Conservation (phyloP, 2,797 vertebrate genomes). For the Propithecus deckenii region DNA sequence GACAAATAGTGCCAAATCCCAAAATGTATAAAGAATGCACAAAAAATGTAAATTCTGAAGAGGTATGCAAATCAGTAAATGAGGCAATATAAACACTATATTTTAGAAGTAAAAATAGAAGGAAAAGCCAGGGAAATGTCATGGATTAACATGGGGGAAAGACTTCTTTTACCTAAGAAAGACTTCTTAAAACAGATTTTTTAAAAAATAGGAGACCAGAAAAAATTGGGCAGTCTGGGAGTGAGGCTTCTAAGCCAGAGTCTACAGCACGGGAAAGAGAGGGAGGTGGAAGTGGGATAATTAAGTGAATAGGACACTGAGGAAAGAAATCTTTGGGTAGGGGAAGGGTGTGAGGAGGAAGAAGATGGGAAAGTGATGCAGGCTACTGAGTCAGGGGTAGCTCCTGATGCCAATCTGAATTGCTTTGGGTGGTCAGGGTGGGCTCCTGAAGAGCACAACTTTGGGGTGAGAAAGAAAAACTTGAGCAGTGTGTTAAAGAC, state of each 20-base stretch:
- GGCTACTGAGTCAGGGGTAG: not conserved
- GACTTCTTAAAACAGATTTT: not conserved
- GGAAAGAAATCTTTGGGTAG: not conserved
- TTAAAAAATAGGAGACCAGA: not conserved
- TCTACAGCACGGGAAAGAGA: not conserved
- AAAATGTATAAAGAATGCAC: not conserved
- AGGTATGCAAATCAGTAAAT: not conserved
- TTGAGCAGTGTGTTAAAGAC: not conserved
- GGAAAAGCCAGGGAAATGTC: not conserved
- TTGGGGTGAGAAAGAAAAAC: not conserved
- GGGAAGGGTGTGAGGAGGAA: not conserved
- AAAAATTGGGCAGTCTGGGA: not conserved
- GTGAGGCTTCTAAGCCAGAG: not conserved
- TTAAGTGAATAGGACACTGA: not conserved
- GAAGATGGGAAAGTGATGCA: not conserved
- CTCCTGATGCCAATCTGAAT: not conserved
- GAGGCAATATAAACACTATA: not conserved
- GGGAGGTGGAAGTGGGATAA: not conserved
- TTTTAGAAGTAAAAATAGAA: not conserved
- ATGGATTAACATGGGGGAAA: not conserved
- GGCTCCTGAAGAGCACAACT: not conserved
- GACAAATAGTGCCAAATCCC: not conserved
- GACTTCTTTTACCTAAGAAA: slow-evolving; percentile 20
- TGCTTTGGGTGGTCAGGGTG: not conserved
- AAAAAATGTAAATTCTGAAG: not conserved